Percentiles rank a stretch among this genome's conserved stretches.
Evolutionary conservation across 2,888 invertebrate genomes (phyloP).

Genomic region (Junonia oenone): DNA sequence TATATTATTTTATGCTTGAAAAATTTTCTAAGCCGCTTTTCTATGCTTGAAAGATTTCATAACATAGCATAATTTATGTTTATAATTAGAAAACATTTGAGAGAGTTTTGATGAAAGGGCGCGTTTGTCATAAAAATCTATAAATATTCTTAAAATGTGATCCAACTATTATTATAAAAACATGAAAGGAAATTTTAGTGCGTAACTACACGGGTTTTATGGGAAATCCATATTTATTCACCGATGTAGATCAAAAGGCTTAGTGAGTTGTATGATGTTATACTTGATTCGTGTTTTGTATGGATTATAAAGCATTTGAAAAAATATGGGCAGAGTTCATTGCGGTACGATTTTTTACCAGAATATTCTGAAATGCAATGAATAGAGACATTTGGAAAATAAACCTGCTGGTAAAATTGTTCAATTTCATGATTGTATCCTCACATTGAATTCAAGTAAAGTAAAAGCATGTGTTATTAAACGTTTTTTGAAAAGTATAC

Average conservation of each 20-base stretch:
- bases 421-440: no score
- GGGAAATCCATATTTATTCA: slow-evolving; percentile 20
- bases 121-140: slow-evolving; percentile 14
- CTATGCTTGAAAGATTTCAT: no score
- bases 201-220: slow-evolving; percentile 18
- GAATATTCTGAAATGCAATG: not conserved
- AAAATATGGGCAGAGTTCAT: not conserved
- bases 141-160: slow-evolving; percentile 8
- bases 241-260: slow-evolving; percentile 31
- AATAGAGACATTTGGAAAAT: not conserved
- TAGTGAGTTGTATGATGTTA: slow-evolving; percentile 8
- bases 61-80: not conserved
- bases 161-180: slow-evolving; percentile 8
- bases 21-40: no score
- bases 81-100: not conserved
- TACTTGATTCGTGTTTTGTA: not conserved
- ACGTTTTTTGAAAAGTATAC: no score
- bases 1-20: no score
- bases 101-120: not conserved
- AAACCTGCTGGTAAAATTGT: not conserved
- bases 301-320: not conserved
- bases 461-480: no score
- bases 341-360: not conserved
- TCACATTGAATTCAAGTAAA: no score
- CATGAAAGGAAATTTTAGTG: slow-evolving; percentile 16